Base-by-base conservation (phyloP, 2,888 invertebrate genomes). In the Lochmaea capreae region DNA sequence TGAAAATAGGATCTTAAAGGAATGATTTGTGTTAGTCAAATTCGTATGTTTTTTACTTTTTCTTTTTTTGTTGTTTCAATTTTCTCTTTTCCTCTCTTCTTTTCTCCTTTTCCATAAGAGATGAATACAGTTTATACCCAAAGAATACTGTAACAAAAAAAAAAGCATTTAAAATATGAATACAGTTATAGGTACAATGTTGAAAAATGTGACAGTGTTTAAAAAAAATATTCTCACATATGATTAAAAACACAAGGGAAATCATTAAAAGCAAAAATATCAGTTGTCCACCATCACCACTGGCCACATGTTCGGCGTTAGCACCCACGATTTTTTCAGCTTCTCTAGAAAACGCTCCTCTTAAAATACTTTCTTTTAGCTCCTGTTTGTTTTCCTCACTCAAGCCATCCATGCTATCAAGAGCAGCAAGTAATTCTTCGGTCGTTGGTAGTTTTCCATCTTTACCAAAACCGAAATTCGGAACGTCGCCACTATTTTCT, bases 61-160 rank as follows among this genome's bases (percentile, higher is more conserved):
- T 94, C 89, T 95, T 96, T 84, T 94, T 94, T 86, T 92, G 89
- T 83, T 94, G 93, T 85, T 95, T 96, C 74, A 90, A 88, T 84
- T 92, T 94, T 84, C 91, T 93, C 87, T 96, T 96, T 83, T 95
- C 95, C 85, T 95, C 94, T 78, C 91, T 90, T 82, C 92, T 93
- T 75, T 89, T 87, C 81, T 95, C 93, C 83, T 94, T 94, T 39
- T 94, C 94, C 80, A 91, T 91, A 79, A 95, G 88, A 70, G 94
- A 94, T 87, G 92, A 93, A 88, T 94, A 94, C 68, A 97, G 89
- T 87, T 95, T 95, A 89, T 94, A 95, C 76, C 94, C 93, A 87
- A 96, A 95, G 88, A 96, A 94, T 75, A 92, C 96, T 96, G 91
- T 10, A 92, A 93, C 74, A 77, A 83, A 83, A 83, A 65, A 43